Percentiles rank a stretch among this genome's conserved stretches.
Evolutionary conservation across 2,888 invertebrate genomes (phyloP).

Genomic region (Eugnorisma glareosa): DNA sequence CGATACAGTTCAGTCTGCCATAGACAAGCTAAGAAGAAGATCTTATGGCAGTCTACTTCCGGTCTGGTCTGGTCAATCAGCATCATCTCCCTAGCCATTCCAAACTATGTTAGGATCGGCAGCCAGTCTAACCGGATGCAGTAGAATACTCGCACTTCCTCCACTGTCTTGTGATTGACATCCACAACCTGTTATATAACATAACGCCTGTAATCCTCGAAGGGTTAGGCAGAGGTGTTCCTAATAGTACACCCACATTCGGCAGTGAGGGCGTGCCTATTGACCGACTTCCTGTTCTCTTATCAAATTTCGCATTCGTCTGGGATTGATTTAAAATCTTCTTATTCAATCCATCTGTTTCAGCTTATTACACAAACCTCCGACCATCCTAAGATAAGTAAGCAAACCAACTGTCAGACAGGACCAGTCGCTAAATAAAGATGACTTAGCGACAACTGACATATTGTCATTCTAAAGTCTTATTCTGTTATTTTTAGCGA

Average conservation of each 20-base stretch:
- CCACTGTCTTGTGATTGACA: neutral
- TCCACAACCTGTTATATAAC: neutral
- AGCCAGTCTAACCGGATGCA: neutral
- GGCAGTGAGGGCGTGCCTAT: too few species aligned
- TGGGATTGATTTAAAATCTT: neutral
- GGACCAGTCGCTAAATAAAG: constrained; percentile 1
- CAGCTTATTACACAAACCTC: neutral
- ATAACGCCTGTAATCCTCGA: too few species aligned
- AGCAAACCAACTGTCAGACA: neutral
- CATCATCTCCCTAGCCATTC: neutral
- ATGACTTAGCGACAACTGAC: constrained; percentile 25
- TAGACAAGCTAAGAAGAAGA: neutral
- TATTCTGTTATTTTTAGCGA: constrained; percentile 39
- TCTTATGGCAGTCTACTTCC: neutral
- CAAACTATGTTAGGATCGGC: neutral
- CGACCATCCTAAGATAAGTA: neutral
- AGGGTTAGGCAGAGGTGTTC: too few species aligned
- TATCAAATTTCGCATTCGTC: neutral
- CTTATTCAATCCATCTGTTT: neutral
- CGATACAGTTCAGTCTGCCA: neutral
- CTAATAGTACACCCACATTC: too few species aligned
- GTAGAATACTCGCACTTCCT: neutral
- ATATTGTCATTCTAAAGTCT: constrained; percentile 6
- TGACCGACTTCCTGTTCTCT: neutral
- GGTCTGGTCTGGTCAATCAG: neutral